These are phyloP conservation scores for Psilopsiagon aurifrons DNA, from an alignment of 2,113 vertebrate species.

Conservation along the genomic window DNA sequence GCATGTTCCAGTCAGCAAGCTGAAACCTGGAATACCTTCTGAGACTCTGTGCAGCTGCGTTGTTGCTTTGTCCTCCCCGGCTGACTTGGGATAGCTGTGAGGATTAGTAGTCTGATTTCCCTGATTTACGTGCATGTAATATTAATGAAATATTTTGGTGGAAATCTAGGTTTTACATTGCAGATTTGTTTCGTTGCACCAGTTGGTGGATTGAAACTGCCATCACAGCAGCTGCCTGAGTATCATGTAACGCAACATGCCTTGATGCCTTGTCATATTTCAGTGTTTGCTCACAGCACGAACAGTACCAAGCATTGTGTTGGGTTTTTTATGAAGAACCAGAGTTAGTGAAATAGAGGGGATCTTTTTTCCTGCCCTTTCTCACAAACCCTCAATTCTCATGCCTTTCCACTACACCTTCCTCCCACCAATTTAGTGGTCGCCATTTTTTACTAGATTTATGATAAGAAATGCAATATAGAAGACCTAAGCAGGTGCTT, in stretches of 20 bases:
- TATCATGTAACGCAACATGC: slow-evolving; percentile 46
- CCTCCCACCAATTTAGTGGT: background rate
- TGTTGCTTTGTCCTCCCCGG: slow-evolving; percentile 1
- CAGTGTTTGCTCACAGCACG: background rate
- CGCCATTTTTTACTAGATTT: background rate
- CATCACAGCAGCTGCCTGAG: slow-evolving; percentile 53
- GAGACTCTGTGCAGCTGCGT: background rate
- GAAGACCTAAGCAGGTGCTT: background rate
- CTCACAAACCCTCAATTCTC: background rate
- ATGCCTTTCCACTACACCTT: background rate
- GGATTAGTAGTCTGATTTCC: slow-evolving; percentile 48
- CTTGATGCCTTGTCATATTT: slow-evolving; percentile 64
- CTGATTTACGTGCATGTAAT: slow-evolving; percentile 14
- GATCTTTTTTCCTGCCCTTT: slow-evolving; percentile 19
- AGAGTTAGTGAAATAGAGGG: slow-evolving; percentile 11
- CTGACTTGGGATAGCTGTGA: background rate
- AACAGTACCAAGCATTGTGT: slow-evolving; percentile 59
- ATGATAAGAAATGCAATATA: background rate
- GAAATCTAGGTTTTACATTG: slow-evolving; percentile 66
- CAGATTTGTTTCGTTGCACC: slow-evolving; percentile 60
- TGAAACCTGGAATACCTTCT: slow-evolving; percentile 38
- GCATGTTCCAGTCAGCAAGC: slow-evolving; percentile 9
- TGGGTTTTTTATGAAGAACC: background rate
- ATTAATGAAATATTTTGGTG: slow-evolving; percentile 52
- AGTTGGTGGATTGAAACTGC: slow-evolving; percentile 59